Base-by-base conservation (phyloP, 2,797 vertebrate species). In the Sebastolobus altivelis region DNA sequence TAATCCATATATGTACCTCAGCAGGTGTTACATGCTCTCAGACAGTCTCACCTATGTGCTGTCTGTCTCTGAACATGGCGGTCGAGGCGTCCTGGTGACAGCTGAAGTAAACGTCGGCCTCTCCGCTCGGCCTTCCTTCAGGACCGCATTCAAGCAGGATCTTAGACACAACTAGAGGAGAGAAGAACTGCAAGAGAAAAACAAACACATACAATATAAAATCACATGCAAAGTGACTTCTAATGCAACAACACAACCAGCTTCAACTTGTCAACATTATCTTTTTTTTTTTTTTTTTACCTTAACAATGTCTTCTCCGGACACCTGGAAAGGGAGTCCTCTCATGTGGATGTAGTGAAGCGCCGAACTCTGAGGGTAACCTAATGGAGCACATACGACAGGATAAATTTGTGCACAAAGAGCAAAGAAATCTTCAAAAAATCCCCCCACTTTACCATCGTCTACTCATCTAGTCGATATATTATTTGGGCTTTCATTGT, bases 31-130 rank as follows among this genome's bases (percentile, higher is more conserved):
- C 25, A 52, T 18, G 5, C 25, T 58, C 40, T 38, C 61, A 4
- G 2, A 1, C 11, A 0, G 12, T 16, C 97, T 97, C 91, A 99
- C 98, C 93, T 22, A 98, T 95, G 29, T 94, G 82, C 31, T 93
- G 86, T 76, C 92, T 95, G 78, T 99, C 96, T 94, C 94, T 97
- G 29, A 94, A 94, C 98, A 99, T 97, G 0, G 97, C 97, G 0
- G 90, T 87, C 0, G 94, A 67, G 0, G 98, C 96, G 0, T 99
- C 97, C 73, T 95, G 67, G 0, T 96, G 97, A 63, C 92, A 94
- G 6, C 76, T 43, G 2, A 99, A 99, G 91, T 96, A 96, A 71
- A 97, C 96, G 0, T 97, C 95, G 0, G 95, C 98, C 79, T 96
- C 96, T 3, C 98, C 98, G 0, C 88, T 97, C 54, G 92, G 92